Conservation (phyloP, 2,797 vertebrate species). For the Streptopelia turtur region DNA sequence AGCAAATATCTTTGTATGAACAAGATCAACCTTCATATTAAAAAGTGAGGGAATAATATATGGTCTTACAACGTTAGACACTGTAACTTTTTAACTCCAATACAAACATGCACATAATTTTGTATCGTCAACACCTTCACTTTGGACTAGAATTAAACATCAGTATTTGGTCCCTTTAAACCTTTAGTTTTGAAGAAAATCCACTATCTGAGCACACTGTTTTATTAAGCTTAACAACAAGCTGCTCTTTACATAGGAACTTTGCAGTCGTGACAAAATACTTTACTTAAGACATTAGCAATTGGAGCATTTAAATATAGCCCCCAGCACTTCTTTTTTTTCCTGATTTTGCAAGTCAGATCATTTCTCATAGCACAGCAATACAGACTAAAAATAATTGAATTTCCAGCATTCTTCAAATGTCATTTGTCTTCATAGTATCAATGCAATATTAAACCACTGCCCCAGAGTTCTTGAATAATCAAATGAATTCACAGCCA, state of each 20-base stretch:
- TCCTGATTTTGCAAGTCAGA: slow-evolving; percentile 26
- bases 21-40: neutral
- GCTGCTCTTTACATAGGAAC: neutral
- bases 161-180: neutral
- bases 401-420: slow-evolving; percentile 31
- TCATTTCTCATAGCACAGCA: neutral
- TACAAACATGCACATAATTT: neutral
- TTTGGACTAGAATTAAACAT: neutral
- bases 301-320: neutral
- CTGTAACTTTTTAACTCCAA: neutral
- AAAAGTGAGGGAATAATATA: neutral
- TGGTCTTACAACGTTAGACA: neutral
- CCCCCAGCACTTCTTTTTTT: neutral
- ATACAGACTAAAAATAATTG: slow-evolving; percentile 3
- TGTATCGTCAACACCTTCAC: neutral
- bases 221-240: slow-evolving; percentile 25
- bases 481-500: slow-evolving; percentile 10
- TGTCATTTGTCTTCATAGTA: slow-evolving; percentile 3
- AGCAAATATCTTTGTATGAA: neutral
- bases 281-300: neutral
- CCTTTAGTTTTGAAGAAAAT: neutral
- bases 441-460: slow-evolving; percentile 10
- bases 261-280: neutral
- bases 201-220: neutral
- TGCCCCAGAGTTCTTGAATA: neutral